Evolutionary conservation across 1,140 invertebrate species (phyloP).

Genomic region (Stratiolaelaps scimitus): DNA sequence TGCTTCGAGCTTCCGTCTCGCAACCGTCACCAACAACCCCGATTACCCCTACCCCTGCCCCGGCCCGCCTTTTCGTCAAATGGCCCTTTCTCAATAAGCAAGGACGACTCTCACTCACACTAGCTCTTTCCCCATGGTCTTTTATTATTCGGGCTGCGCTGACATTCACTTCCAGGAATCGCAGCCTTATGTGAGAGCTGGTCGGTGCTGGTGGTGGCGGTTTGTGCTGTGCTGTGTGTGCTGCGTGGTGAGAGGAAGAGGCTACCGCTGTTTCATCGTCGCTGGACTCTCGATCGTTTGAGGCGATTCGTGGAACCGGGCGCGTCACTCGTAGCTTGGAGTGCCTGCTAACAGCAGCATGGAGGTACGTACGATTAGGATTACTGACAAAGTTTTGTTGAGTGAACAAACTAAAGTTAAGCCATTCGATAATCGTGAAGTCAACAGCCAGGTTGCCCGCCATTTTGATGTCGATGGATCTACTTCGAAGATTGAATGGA

Average conservation of each 20-base stretch:
- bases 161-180: constrained; percentile 21
- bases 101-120: too few relatives aligned
- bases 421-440: not conserved
- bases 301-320: constrained; percentile 19
- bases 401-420: not conserved
- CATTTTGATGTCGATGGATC: not conserved
- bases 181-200: not conserved
- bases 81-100: too few relatives aligned
- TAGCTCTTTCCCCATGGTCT: too few relatives aligned
- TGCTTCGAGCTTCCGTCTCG: too few relatives aligned
- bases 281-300: too few relatives aligned
- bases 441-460: not conserved
- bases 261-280: too few relatives aligned
- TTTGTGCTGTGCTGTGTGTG: not conserved
- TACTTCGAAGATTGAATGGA: not conserved
- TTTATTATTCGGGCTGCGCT: constrained; percentile 13
- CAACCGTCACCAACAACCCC: too few relatives aligned
- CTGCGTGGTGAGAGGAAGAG: too few relatives aligned
- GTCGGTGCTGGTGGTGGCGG: not conserved
- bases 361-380: constrained; percentile 13
- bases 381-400: not conserved
- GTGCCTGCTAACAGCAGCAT: constrained; percentile 11
- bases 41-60: too few relatives aligned
- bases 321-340: constrained; percentile 5
- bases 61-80: too few relatives aligned